Conservation (phyloP, 1,140 invertebrate species). For the Eueides isabella region DNA sequence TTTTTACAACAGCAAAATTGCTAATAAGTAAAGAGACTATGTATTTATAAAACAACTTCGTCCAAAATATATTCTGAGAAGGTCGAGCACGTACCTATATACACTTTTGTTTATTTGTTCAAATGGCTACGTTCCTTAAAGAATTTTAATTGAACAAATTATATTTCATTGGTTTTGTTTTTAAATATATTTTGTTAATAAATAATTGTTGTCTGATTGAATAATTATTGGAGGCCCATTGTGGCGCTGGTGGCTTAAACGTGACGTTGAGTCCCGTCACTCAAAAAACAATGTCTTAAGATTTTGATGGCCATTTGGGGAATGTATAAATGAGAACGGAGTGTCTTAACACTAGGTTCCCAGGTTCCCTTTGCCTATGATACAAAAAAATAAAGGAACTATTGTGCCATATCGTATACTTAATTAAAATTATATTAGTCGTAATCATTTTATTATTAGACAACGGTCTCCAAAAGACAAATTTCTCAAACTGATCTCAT, state of each 20-base stretch:
- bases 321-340: too few species aligned
- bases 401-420: not conserved
- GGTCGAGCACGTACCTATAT: not conserved
- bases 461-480: not conserved
- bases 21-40: not conserved
- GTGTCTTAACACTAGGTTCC: too few species aligned
- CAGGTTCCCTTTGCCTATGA: too few species aligned
- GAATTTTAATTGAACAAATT: not conserved
- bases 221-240: too few species aligned
- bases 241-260: too few species aligned
- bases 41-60: constrained; percentile 5
- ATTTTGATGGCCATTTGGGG: too few species aligned
- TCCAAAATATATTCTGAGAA: not conserved
- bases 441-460: not conserved
- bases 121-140: not conserved
- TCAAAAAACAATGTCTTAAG: too few species aligned
- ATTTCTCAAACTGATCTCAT: constrained; percentile 4
- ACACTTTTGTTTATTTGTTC: not conserved
- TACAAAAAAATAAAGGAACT: too few species aligned
- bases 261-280: too few species aligned
- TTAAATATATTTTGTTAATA: too few species aligned
- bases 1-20: not conserved
- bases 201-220: too few species aligned
- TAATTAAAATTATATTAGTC: not conserved
- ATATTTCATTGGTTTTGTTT: not conserved